Base-by-base conservation (phyloP, 2,797 vertebrate genomes). In the Pipistrellus nathusii region DNA sequence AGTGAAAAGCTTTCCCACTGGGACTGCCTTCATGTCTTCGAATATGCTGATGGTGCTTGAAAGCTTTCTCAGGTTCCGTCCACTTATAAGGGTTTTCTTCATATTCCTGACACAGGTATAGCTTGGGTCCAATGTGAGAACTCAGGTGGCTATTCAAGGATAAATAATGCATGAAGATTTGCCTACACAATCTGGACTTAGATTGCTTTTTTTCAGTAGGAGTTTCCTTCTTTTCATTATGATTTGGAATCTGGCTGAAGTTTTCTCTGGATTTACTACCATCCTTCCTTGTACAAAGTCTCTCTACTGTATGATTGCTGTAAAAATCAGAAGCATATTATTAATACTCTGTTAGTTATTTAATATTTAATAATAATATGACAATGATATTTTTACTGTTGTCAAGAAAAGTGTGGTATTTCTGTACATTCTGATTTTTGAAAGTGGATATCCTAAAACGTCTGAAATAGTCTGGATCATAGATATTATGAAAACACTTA, bases 11-110 rank as follows among this genome's bases (percentile, higher is more conserved):
- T 59, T 59, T 62, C 27, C 12, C 94, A 21, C 46, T 35, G 84
- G 90, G 94, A 23, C 12, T 76, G 68, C 71, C 88, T 38, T 94
- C 87, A 59, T 96, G 93, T 51, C 89, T 93, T 32, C 69, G 91
- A 76, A 95, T 35, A 21, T 93, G 68, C 38, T 88, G 90, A 59
- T 41, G 78, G 35, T 85, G 88, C 88, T 83, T 93, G 51, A 96
- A 96, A 72, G 84, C 25, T 44, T 81, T 77, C 25, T 88, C 90
- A 51, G 90, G 95, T 13, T 93, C 87, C n/a, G 83, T 83, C 30
- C 93, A 94, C 73, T 86, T 90, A 73, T 94, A 94, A 25, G 75
- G 75, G 48, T 85, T 91, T 35, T 91, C 83, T 72, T 88, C 88
- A 78, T 69, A 83, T 38, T 75, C 55, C 20, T 62, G 73, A 87